Base-by-base conservation (phyloP, 1,140 invertebrate species). In the Cydia amplana region DNA sequence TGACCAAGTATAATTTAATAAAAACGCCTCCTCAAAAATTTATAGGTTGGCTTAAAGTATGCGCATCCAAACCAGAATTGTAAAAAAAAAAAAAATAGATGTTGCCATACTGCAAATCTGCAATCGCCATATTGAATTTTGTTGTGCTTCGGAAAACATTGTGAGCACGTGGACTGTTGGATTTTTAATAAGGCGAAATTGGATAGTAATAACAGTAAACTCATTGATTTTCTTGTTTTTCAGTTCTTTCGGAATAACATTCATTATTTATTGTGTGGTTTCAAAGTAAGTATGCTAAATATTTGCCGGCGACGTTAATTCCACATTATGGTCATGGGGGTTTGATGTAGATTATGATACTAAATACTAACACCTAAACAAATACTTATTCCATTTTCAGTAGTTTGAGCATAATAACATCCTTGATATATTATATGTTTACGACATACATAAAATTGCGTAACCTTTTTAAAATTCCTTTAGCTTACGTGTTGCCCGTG, bases 91-190 rank as follows among this genome's bases (percentile, higher is more conserved):
- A 32, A 32, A 28, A 2, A 28, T 28, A 28, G 81, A 90, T 83
- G 87, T 89, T 89, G 85, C 87, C 87, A 87, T 77, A 79, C 76
- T 85, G 82, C 64, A 65, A 79, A n/a, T n/a, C 75, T 84, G 82
- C 64, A 65, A 78, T 76, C 77, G 92, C 92, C 91, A 93, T 93
- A 87, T 93, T 93, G 92, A 86, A 93, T 91, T 93, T 93, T 93
- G 89, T 93, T 92, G 91, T 91, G 91, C 91, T 89, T 92, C 86
- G 85, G 78, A 93, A 93, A 93, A 93, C 92, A 93, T 92, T 92
- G 91, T 92, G 90, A 93, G 92, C 92, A 93, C 92, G 92, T 93
- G 92, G 92, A 93, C 91, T 86, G 83, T 91, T 88, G 81, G 88
- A 91, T 83, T 77, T 49, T 84, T 83, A 87, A 84, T 85, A 88